Base-by-base conservation (phyloP, 92 coral and sea anemone species). In the Umimayanthus kanabou region DNA sequence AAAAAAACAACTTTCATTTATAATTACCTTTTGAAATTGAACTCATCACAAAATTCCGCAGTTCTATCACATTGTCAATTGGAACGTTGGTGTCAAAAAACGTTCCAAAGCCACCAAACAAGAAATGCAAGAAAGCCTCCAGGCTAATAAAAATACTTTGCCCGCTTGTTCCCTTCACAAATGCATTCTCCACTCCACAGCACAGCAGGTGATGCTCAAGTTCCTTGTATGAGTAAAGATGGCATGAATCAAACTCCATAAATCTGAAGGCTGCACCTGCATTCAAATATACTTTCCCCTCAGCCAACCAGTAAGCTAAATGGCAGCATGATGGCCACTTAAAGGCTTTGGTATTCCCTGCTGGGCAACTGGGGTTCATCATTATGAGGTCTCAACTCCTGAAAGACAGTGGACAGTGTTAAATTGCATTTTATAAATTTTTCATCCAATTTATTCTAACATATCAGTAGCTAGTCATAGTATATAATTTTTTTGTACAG, bases 81-180 rank as follows among this genome's bases (percentile, higher is more conserved):
- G 76, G 76, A 71, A 6, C 23, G 9, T 71, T 71, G 76, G 47
- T 39, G 49, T 74, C 79, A 74, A 74, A 74, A 42, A 16, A 37
- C 18, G 79, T 39, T 74, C 45, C 79, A 74, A 74, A 74, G 50
- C 79, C 79, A 74, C 79, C 79, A 39, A 74, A 74, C 79, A 74
- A 74, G 13, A 74, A 74, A 74, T 74, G 79, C n/a, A 74, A 30
- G 45, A 74, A 74, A 74, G 79, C 79, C 50, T 74, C 79, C 79
- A 74, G 49, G 79, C 79, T 74, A 1, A 74, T 74, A 74, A 74
- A 74, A 39, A 74, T 74, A 20, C 79, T 74, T 39, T 39, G 79
- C 16, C 79, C 79, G 18, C 50, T 74, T 30, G 79, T 74, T 49
- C 79, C 9, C 43, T 39, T 74, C 79, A 74, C 45, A 74, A 74